Conservation (phyloP, 2,797 vertebrate genomes). For the Chaetophractus vellerosus region DNA sequence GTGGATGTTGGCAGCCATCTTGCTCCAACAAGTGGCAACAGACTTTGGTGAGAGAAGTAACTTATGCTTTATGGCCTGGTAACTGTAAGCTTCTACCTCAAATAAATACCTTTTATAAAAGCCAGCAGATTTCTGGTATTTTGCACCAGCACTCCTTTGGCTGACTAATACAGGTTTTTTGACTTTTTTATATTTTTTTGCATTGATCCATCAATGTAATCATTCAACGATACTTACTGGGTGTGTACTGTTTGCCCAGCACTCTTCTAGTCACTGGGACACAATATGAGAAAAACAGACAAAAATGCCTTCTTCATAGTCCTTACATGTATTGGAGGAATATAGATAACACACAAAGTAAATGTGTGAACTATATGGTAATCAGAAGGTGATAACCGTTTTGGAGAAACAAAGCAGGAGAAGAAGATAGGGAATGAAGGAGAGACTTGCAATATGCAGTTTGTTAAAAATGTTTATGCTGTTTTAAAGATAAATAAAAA, state of each 20-base stretch:
- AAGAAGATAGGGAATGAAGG: neutral
- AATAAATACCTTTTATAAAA: no score
- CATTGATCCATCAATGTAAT: neutral
- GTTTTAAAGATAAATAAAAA: conserved; percentile 1
- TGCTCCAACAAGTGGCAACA: no score
- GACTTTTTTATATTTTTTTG: neutral
- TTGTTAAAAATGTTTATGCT: neutral
- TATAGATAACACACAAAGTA: neutral
- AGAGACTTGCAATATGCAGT: neutral
- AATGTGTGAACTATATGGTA: neutral
- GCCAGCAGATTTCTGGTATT: no score
- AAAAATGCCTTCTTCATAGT: neutral
- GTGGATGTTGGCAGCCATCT: no score
- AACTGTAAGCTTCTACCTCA: no score
- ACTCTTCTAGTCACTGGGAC: conserved; percentile 19
- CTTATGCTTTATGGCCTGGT: no score
- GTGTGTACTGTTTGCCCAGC: conserved; percentile 52
- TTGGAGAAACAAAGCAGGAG: neutral
- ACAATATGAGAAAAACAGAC: neutral
- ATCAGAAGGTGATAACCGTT: neutral
- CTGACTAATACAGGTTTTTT: neutral
- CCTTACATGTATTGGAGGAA: neutral
- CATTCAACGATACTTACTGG: neutral
- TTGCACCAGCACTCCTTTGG: no score
- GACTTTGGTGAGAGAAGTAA: no score